Evolutionary conservation across 1,140 invertebrate species (phyloP).

Genomic region (Acromyrmex heyeri): DNA sequence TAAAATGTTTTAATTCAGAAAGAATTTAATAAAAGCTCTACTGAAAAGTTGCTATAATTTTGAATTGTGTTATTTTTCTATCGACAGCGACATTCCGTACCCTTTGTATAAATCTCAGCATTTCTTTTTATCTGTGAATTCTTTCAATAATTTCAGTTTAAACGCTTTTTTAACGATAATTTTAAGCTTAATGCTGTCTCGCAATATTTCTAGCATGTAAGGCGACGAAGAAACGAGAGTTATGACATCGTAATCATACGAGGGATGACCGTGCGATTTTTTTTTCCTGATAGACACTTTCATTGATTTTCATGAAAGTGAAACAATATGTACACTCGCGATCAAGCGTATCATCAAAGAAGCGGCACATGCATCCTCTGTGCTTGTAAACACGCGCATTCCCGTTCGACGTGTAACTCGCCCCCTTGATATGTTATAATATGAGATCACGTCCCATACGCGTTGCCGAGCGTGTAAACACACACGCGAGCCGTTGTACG

Average conservation of each 20-base stretch:
- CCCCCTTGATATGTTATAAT: constrained; percentile 60
- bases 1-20: too few species aligned
- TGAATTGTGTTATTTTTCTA: too few species aligned
- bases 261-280: constrained; percentile 9
- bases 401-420: constrained; percentile 25
- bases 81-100: too few species aligned
- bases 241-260: constrained; percentile 10
- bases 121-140: not conserved
- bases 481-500: constrained; percentile 2
- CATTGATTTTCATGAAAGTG: constrained; percentile 65
- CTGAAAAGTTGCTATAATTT: too few species aligned
- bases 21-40: too few species aligned
- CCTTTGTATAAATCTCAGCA: not conserved
- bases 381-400: constrained; percentile 36
- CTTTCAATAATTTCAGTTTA: not conserved
- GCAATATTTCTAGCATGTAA: not conserved
- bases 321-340: constrained; percentile 67
- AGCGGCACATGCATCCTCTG: constrained; percentile 33
- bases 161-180: not conserved
- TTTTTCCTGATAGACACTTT: constrained; percentile 15
- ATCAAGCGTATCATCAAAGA: constrained; percentile 73
- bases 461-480: constrained; percentile 12
- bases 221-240: not conserved
- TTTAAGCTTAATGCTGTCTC: not conserved
- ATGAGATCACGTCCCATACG: constrained; percentile 28